A percentile compares a stretch with the other conserved stretches of the same genome.
phyloP scores from a whole-genome alignment of 2,797 vertebrate genomes.

The Erethizon dorsatum region DNA sequence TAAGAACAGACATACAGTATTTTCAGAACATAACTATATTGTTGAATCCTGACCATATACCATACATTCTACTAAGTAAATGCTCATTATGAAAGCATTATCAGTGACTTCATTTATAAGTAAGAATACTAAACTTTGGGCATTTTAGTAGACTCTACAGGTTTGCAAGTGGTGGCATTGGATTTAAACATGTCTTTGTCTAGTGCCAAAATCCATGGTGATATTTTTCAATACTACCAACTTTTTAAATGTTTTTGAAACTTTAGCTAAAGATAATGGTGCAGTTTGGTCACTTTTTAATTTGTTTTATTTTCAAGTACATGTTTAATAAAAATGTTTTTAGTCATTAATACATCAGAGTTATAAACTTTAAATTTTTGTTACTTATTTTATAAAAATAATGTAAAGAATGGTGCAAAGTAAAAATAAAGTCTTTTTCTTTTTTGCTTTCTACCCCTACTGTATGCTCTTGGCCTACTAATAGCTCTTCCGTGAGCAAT shows the following conservation, averaged over 20 bases:
- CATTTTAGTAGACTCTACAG: neutral
- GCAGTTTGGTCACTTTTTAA: neutral
- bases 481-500: neutral
- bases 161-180: neutral
- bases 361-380: constrained; percentile 17
- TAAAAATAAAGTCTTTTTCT: neutral
- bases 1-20: neutral
- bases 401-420: neutral
- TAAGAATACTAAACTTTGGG: neutral
- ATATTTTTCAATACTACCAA: neutral
- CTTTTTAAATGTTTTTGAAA: neutral
- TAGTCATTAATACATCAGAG: neutral
- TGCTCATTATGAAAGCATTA: neutral
- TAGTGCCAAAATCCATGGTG: neutral
- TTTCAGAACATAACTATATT: neutral
- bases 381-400: neutral
- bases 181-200: neutral
- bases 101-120: constrained; percentile 24
- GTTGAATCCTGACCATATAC: neutral
- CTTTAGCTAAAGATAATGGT: neutral
- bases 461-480: neutral
- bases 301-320: neutral
- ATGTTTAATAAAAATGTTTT: neutral
- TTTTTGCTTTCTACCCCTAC: neutral
- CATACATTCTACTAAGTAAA: neutral